These are phyloP conservation scores for Hypothenemus hampei DNA, from an alignment of 1,140 invertebrate species.

Conservation along the genomic window DNA sequence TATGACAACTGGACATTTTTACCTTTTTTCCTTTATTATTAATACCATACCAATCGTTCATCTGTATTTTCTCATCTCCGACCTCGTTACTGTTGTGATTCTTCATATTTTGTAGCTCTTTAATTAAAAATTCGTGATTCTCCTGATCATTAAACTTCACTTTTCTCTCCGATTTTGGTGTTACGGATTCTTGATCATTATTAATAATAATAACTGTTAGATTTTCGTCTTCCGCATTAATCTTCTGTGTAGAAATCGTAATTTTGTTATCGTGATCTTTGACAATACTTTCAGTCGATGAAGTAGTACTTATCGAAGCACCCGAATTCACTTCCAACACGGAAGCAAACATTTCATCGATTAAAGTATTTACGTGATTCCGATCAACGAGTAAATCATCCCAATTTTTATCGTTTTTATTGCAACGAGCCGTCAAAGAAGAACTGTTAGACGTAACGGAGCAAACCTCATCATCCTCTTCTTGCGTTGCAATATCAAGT, in stretches of 20 bases:
- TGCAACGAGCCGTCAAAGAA: not conserved
- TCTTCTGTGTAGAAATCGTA: not conserved
- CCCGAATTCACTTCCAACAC: constrained; percentile 34
- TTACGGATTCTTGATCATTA: constrained; percentile 13
- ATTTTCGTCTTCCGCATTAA: constrained; percentile 6
- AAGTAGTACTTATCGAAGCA: constrained; percentile 12
- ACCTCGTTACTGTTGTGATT: constrained; percentile 43
- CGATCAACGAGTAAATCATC: constrained; percentile 29
- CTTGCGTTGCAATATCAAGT: too few relatives aligned
- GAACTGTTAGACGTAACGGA: not conserved
- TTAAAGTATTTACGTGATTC: constrained; percentile 42
- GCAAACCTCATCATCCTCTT: too few relatives aligned
- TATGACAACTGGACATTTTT: constrained; percentile 47
- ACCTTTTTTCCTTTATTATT: constrained; percentile 45
- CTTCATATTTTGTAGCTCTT: constrained; percentile 53
- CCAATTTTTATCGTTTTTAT: not conserved
- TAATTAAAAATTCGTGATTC: constrained; percentile 56
- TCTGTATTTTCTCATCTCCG: constrained; percentile 42
- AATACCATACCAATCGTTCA: constrained; percentile 47
- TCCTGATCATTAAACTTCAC: constrained; percentile 50
- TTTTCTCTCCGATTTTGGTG: constrained; percentile 32
- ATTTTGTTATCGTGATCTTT: constrained; percentile 13
- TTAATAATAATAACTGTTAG: constrained; percentile 35
- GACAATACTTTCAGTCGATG: constrained; percentile 11
- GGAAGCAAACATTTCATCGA: constrained; percentile 44